Base-by-base conservation (phyloP, 1,140 invertebrate species). In the Lasioglossum baleicum region DNA sequence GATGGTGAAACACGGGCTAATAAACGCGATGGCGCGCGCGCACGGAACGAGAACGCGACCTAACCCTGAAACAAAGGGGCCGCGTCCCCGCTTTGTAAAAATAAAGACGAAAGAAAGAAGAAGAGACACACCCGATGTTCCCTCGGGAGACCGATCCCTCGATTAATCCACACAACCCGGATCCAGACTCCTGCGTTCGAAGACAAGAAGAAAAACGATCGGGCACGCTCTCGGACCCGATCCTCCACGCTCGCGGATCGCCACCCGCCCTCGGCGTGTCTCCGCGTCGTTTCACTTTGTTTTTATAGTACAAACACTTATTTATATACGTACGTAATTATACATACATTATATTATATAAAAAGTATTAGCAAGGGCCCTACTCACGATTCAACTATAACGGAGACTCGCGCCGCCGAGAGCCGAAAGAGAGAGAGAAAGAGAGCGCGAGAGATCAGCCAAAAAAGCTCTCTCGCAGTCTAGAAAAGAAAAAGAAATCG, bases 371-470 rank as follows among this genome's bases (percentile, higher is more conserved):
- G 88, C 89, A 89, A 92, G 84, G 89, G 90, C 90, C 89, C 90
- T 92, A 92, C 89, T 92, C 91, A 92, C 92, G 91, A 92, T 93
- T 92, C 91, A 92, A 93, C 91, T 93, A 92, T 92, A 92, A 75
- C 88, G 88, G 71, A 87, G 8, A 88, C 86, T 78, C 78, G 72
- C 20, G 48, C n/a, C 63, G 71, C 63, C 11, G 44, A 4, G 31
- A 70, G 4, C 10, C 31, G 63, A 64, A 51, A 64, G 56, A 13
- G 48, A 74, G 71, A 74, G 44, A 40, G 22, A 67, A 42, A 63
- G 60, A 22, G 26, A 17, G 20, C 2, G 11, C 13, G 40, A 48
- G 13, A 48, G 13, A 11, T 13, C 44, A 13, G 44, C 10, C 44
- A 13, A 13, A 48, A 8, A 48, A 10, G 44, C 44, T 48, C 44